Conservation (phyloP, 2,888 invertebrate species). For the Mesorhabditis belari region DNA sequence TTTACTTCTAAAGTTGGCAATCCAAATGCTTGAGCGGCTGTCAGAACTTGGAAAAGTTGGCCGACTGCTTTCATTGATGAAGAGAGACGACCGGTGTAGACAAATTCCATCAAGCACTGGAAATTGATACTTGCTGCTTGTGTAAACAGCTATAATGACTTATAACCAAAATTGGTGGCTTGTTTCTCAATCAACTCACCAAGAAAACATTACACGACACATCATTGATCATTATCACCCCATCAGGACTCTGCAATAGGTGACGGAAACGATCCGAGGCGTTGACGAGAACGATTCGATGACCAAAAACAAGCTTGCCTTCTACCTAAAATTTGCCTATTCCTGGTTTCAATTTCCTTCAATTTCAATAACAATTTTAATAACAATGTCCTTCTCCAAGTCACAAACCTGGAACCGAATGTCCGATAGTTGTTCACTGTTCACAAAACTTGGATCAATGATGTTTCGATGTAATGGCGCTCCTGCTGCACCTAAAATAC, state of each 20-base stretch:
- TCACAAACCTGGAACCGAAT: slow-evolving; percentile 75
- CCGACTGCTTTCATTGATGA: slow-evolving; percentile 72
- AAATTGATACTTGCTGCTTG: slow-evolving; percentile 34
- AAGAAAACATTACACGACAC: slow-evolving; percentile 86
- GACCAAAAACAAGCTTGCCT: slow-evolving; percentile 81
- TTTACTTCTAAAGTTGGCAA: not conserved
- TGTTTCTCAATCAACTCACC: slow-evolving; percentile 58
- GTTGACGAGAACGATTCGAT: slow-evolving; percentile 84
- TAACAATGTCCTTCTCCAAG: not conserved
- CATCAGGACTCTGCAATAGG: slow-evolving; percentile 60
- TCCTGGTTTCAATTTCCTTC: no score
- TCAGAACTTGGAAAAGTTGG: not conserved
- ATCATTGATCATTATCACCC: slow-evolving; percentile 74
- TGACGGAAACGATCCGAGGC: slow-evolving; percentile 29
- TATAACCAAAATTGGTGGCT: not conserved
- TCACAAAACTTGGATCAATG: slow-evolving; percentile 79
- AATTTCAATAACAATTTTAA: no score
- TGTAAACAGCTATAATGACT: not conserved
- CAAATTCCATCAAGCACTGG: slow-evolving; percentile 82
- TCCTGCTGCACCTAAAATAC: no score
- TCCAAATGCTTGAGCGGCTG: not conserved
- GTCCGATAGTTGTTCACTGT: slow-evolving; percentile 84
- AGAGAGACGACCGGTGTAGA: slow-evolving; percentile 80
- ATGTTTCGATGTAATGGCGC: slow-evolving; percentile 7
- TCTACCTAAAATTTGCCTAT: slow-evolving; percentile 57